Conservation (phyloP, 2,797 vertebrate genomes). For the Florisuga fusca region DNA sequence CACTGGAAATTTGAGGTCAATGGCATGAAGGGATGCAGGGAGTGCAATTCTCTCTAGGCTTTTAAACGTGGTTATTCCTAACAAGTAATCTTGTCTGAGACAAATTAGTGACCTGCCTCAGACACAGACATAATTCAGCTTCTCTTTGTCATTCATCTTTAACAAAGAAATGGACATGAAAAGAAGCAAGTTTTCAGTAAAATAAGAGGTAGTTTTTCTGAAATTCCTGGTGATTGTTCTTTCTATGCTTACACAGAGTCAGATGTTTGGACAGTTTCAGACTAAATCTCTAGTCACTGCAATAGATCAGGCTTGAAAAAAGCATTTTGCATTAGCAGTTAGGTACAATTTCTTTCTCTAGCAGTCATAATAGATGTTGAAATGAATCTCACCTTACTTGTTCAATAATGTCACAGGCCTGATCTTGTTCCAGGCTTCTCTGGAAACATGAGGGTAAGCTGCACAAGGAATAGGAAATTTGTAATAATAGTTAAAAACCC, state of each 20-base stretch:
- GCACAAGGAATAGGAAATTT: background rate
- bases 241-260: background rate
- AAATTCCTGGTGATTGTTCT: background rate
- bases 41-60: background rate
- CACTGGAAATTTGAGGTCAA: background rate
- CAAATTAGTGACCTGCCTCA: background rate
- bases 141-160: background rate
- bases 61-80: background rate
- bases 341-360: background rate
- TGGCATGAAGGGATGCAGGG: background rate
- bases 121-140: background rate
- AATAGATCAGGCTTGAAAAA: background rate
- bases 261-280: background rate
- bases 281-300: background rate
- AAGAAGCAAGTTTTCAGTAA: background rate
- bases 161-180: background rate
- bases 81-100: background rate
- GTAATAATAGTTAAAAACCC: background rate
- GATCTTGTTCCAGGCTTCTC: background rate
- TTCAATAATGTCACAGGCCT: background rate
- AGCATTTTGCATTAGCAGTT: background rate
- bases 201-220: background rate
- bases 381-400: background rate
- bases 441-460: background rate
- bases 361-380: background rate